These are phyloP conservation scores for Erethizon dorsatum DNA, from an alignment of 2,797 vertebrate genomes.

Conservation along the genomic window DNA sequence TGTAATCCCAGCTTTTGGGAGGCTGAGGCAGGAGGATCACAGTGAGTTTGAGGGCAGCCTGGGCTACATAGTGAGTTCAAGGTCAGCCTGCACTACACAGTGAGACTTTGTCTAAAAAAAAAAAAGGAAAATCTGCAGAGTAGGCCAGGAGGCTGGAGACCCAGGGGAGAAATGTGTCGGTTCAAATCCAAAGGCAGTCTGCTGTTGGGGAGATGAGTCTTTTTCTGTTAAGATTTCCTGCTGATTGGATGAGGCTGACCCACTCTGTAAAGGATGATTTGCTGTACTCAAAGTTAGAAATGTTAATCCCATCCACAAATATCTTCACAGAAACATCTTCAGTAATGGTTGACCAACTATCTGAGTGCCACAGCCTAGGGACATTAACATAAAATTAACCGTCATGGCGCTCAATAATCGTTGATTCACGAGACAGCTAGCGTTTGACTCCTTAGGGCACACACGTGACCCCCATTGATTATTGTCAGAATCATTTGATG, in stretches of 20 bases:
- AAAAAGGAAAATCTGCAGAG: background rate
- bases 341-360: background rate
- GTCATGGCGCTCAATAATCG: background rate
- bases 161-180: background rate
- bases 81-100: background rate
- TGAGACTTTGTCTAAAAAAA: background rate
- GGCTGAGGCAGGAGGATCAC: background rate
- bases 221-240: background rate
- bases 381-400: slow-evolving; percentile 3
- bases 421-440: background rate
- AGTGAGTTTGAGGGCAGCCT: background rate
- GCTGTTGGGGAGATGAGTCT: background rate
- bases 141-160: background rate
- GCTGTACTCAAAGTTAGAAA: background rate
- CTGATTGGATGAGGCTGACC: background rate
- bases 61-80: background rate
- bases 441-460: background rate
- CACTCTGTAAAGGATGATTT: background rate
- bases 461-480: background rate
- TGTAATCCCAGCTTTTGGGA: background rate
- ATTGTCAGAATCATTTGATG: background rate
- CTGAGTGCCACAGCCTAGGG: no score
- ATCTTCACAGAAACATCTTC: background rate
- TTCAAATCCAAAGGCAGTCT: background rate
- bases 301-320: background rate